Evolutionary conservation across 2,113 vertebrate species (phyloP).

Genomic region (Collichthys lucidus): DNA sequence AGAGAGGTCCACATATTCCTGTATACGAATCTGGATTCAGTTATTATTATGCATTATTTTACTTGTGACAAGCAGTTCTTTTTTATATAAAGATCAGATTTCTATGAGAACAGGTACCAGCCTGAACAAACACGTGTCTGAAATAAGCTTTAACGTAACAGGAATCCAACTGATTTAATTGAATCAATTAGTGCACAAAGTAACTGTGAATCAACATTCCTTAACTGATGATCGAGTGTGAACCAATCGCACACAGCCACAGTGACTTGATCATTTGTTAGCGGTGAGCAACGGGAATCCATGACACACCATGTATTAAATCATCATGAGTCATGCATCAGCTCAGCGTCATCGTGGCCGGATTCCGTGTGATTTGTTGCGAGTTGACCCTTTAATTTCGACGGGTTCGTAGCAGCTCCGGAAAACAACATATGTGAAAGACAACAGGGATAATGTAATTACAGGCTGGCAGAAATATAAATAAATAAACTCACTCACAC

Average conservation of each 20-base stretch:
- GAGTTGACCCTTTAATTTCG: constrained; percentile 10
- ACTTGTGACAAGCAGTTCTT: no score
- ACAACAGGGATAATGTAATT: constrained; percentile 13
- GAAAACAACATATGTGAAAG: constrained; percentile 20
- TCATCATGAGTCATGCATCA: background rate
- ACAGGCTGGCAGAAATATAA: constrained; percentile 20
- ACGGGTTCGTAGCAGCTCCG: background rate
- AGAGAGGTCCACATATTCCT: no score
- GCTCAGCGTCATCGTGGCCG: background rate
- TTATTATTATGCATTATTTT: no score
- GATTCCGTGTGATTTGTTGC: constrained; percentile 6
- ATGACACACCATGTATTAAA: background rate
- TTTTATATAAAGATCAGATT: no score
- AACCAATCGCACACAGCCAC: background rate
- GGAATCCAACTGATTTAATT: background rate
- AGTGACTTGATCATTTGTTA: background rate
- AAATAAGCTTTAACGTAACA: no score
- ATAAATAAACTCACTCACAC: constrained; percentile 29
- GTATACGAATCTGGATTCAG: no score
- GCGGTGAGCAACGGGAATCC: background rate
- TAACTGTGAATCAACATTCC: background rate
- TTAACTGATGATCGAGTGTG: background rate
- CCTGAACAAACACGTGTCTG: no score
- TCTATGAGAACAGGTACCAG: no score
- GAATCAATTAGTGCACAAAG: background rate